Conservation (phyloP, 2,113 vertebrate genomes). For the Petromus typicus region DNA sequence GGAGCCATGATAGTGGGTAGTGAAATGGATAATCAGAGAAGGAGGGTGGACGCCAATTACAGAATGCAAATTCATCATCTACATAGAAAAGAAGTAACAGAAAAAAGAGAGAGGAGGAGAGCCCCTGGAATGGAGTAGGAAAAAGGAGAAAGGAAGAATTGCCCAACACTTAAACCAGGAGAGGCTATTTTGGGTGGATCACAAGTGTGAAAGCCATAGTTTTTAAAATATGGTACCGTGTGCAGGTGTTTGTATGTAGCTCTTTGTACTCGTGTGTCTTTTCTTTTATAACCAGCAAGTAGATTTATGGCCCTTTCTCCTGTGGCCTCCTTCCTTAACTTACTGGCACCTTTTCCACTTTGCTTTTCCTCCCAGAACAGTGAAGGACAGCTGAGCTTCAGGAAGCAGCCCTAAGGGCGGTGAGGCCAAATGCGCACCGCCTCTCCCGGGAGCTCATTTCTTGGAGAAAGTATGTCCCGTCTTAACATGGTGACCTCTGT, state of each 20-base stretch:
- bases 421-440: not conserved
- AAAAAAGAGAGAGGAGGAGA: too few species aligned
- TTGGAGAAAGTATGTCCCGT: not conserved
- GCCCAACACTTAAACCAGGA: not conserved
- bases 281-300: not conserved
- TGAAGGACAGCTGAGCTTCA: not conserved
- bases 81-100: not conserved
- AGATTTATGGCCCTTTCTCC: not conserved
- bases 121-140: not conserved
- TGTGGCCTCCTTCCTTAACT: not conserved
- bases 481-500: slow-evolving; percentile 8
- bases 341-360: not conserved
- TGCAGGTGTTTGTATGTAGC: not conserved
- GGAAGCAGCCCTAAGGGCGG: not conserved
- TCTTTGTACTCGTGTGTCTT: not conserved
- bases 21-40: not conserved
- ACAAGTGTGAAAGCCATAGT: not conserved
- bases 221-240: not conserved
- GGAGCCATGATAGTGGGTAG: not conserved
- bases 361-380: not conserved
- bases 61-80: slow-evolving; percentile 2
- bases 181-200: not conserved
- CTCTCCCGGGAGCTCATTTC: not conserved
- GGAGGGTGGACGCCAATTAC: not conserved
- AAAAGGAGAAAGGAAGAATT: slow-evolving; percentile 41